These are phyloP conservation scores for Tipula lateralis DNA, from an alignment of 2,888 invertebrate genomes.

Conservation along the genomic window DNA sequence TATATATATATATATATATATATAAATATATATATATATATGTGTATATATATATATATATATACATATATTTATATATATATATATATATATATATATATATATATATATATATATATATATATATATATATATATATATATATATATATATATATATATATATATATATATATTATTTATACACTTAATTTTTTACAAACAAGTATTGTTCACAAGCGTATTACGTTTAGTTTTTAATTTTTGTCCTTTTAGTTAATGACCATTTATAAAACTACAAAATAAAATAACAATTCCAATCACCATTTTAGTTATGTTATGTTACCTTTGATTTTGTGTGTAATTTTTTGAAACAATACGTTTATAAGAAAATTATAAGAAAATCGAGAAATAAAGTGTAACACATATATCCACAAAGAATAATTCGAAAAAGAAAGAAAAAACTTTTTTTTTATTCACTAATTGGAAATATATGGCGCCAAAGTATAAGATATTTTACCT, in stretches of 20 bases:
- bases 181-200: neutral
- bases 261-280: constrained; percentile 12
- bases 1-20: neutral
- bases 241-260: constrained; percentile 19
- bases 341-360: neutral
- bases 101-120: constrained; percentile 5
- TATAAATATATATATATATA: neutral
- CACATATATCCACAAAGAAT: neutral
- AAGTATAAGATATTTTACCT: neutral
- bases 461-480: constrained; percentile 24
- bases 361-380: constrained; percentile 1
- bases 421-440: neutral
- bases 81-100: constrained; percentile 5
- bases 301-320: constrained; percentile 24
- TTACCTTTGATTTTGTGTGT: constrained; percentile 24
- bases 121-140: constrained; percentile 5
- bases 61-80: neutral
- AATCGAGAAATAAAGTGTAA: neutral
- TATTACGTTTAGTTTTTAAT: neutral
- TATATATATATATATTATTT: neutral
- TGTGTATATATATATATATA: neutral
- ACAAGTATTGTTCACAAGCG: constrained; percentile 7
- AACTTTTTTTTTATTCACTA: constrained; percentile 20
- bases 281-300: neutral
- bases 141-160: constrained; percentile 5